Evolutionary conservation across 2,113 vertebrate species (phyloP), one percentile per base, ranked within the genome.

Genomic region (Ariopsis seemanni): DNA sequence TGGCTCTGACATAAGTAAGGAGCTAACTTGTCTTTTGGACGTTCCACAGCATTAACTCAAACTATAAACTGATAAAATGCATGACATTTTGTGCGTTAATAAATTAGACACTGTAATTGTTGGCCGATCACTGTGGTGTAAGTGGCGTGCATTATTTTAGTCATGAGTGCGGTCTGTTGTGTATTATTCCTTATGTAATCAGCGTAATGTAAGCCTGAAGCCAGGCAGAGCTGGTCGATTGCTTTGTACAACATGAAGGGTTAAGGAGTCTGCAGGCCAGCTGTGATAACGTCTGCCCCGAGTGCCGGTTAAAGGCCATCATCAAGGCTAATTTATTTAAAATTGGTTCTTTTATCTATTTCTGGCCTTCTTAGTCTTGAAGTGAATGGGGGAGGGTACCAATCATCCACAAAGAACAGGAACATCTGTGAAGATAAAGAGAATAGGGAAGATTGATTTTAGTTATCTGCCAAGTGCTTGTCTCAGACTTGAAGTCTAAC

Each of bases 371-470:
- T 42, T 77, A 69, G 8, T 60, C 69, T 83, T 34, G 7, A 18
- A 75, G 53, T 27, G 5, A 50, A 27, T 20, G 63, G 53, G 48
- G 53, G 63, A 72, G 67, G 55, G 77, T 0, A 83, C 60, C 82
- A 63, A 78, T 79, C 20, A 12, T 60, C 34, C 52, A 62, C 11
- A 27, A 48, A 75, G 62, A 82, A 82, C 65, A 78, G 86, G 63
- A 83, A 65, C 69, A 82, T 88, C 62, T 65, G 57, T 62, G 55
- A 80, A 80, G 69, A 74, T 83, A 62, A 84, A 89, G 25, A 30
- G 50, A 20, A 62, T 42, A 30, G 25, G 17, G n/a, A 67, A 78
- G 42, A 79, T 82, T 71, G 60, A 12, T 42, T 83, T 63, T 78
- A 63, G 63, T 65, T 58, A 17, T 58, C 20, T 62, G 30, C 86